Evolutionary conservation across 2,797 vertebrate genomes (phyloP), one percentile per base, ranked within the genome.

Genomic region (Aulostomus chinensis): DNA sequence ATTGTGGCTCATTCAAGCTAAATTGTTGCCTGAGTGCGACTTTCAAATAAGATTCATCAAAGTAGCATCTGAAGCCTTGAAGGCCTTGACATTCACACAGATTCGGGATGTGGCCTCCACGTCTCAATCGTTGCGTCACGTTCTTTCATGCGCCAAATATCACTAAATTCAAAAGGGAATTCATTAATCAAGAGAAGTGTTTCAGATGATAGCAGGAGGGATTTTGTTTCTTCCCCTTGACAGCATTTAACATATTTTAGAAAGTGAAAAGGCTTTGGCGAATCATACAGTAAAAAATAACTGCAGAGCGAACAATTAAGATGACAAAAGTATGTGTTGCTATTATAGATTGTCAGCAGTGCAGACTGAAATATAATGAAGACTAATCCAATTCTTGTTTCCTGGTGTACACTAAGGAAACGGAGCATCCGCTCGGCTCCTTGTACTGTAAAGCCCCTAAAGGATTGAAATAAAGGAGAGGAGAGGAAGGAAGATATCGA

Each of bases 401-500:
- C 43, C 57, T 65, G 43, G 51, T 38, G 58, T 16, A 39, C 1
- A 9, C 62, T 41, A 29, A 59, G 68, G 55, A 64, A 83, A 73
- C 55, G 61, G 51, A 73, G 68, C 65, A 79, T 85, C 74, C 35
- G 56, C 66, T 71, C 43, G 37, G 58, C 73, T 77, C 35, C 60
- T 70, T 78, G 70, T 64, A 73, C 80, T 82, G 75, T 77, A 77
- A 78, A 76, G n/a, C 57, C 64, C 68, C 69, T 24, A 9, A 45
- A 56, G 68, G 35, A 49, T 16, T 32, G 37, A 59, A 54, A 60
- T 46, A 26, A 13, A 25, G 5, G 12, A 45, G 67, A 50, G 50
- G 70, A 77, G 74, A 81, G 70, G 81, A 83, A 84, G 84, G 80
- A 83, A 83, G 81, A 75, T 60, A 83, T 64, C 49, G 41, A 72